phyloP scores from a whole-genome alignment of 1,140 invertebrate species.

The Hyles vespertilio region DNA sequence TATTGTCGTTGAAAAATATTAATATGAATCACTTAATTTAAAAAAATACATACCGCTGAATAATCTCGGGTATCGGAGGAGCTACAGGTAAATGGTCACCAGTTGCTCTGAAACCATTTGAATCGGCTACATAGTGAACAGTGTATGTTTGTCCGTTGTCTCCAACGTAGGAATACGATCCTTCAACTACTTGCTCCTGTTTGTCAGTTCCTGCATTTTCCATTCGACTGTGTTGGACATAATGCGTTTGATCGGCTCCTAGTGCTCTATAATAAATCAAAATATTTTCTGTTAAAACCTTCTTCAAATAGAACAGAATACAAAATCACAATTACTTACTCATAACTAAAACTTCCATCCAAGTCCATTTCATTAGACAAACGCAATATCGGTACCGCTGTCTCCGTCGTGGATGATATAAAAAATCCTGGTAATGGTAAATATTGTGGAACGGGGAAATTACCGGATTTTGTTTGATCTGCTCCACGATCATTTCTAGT shows the following conservation, averaged over 20 bases:
- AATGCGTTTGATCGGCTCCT: slow-evolving; percentile 73
- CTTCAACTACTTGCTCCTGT: slow-evolving; percentile 77
- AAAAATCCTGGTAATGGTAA: slow-evolving; percentile 40
- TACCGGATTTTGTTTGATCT: slow-evolving; percentile 49
- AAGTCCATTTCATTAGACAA: slow-evolving; percentile 73
- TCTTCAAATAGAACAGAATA: slow-evolving; percentile 8
- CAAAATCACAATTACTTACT: slow-evolving; percentile 50
- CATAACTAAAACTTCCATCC: slow-evolving; percentile 74
- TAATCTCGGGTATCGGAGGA: slow-evolving; percentile 75
- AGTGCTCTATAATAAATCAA: slow-evolving; percentile 54
- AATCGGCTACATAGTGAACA: slow-evolving; percentile 76
- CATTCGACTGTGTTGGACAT: slow-evolving; percentile 74
- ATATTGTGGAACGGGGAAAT: slow-evolving; percentile 37
- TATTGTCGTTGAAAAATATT: neutral
- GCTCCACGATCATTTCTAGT: slow-evolving; percentile 35
- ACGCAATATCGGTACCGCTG: slow-evolving; percentile 66
- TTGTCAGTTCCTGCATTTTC: slow-evolving; percentile 75
- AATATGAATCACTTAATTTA: neutral
- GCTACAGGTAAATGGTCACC: slow-evolving; percentile 76
- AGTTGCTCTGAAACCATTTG: slow-evolving; percentile 76
- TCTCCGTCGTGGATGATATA: slow-evolving; percentile 60
- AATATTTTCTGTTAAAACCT: slow-evolving; percentile 4
- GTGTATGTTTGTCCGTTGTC: slow-evolving; percentile 77
- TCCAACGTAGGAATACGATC: slow-evolving; percentile 78
- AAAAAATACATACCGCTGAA: slow-evolving; percentile 56